These are phyloP conservation scores for Erythrocebus patas DNA, from an alignment of 2,113 vertebrate genomes.

Conservation along the genomic window DNA sequence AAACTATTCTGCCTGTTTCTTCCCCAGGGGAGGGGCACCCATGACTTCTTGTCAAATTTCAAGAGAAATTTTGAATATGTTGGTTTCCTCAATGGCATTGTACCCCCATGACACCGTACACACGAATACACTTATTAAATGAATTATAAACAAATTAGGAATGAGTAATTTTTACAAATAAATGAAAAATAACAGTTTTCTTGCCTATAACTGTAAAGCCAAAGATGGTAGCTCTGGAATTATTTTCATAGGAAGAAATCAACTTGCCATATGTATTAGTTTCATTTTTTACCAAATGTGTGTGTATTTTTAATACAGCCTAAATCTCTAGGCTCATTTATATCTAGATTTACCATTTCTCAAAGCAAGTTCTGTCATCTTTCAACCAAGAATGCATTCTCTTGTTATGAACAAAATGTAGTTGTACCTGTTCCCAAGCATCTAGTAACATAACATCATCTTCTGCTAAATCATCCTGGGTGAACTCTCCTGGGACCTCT, in stretches of 20 bases:
- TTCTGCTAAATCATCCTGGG: conserved; percentile 93
- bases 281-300: neutral
- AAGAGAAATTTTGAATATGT: conserved; percentile 27
- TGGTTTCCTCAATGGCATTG: neutral
- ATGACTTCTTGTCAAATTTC: neutral
- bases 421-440: conserved; percentile 92
- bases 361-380: neutral
- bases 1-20: neutral
- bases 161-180: neutral
- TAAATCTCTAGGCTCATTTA: neutral
- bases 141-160: neutral
- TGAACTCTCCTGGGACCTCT: conserved; percentile 94
- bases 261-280: neutral
- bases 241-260: neutral
- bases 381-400: neutral
- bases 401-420: neutral
- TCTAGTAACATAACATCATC: conserved; percentile 97
- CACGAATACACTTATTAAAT: neutral
- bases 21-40: neutral
- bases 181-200: conserved; percentile 5
- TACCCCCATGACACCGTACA: neutral
- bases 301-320: neutral
- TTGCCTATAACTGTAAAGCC: neutral
- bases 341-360: neutral
- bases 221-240: neutral